A percentile compares a stretch with the other conserved stretches of the same genome.
These are phyloP conservation scores for Lysiphlebus fabarum DNA, from an alignment of 1,140 invertebrate genomes.

Conservation along the genomic window DNA sequence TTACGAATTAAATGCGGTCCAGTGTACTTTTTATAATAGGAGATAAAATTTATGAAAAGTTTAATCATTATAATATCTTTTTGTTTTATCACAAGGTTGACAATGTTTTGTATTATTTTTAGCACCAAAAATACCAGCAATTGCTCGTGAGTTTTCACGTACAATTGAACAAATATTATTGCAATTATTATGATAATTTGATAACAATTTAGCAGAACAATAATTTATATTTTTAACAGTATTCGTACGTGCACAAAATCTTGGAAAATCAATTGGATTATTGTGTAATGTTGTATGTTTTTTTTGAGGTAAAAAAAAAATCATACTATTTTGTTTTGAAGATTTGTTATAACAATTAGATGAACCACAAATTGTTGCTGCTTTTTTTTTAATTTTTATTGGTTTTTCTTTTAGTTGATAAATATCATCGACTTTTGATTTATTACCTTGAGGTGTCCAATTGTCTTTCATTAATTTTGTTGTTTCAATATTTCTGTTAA, in stretches of 20 bases:
- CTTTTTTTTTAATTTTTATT: conserved; percentile 4
- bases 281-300: conserved; percentile 10
- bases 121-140: not conserved
- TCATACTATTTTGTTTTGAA: conserved; percentile 22
- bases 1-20: too few relatives aligned
- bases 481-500: conserved; percentile 3
- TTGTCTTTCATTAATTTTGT: conserved; percentile 9
- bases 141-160: conserved; percentile 11
- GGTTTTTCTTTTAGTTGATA: not conserved
- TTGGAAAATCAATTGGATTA: not conserved
- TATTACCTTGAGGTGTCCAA: conserved; percentile 9
- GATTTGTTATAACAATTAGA: conserved; percentile 22
- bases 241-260: conserved; percentile 5
- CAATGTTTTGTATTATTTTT: not conserved
- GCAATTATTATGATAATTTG: not conserved
- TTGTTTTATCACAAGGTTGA: conserved; percentile 5
- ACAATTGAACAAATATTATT: not conserved
- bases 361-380: conserved; percentile 20
- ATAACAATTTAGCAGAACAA: not conserved
- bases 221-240: not conserved
- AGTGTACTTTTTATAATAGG: too few relatives aligned
- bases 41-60: too few relatives aligned
- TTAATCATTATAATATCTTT: not conserved
- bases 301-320: conserved; percentile 34
- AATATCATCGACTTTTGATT: not conserved